phyloP scores from a whole-genome alignment of 2,797 vertebrate genomes.

The Propithecus perrieri region DNA sequence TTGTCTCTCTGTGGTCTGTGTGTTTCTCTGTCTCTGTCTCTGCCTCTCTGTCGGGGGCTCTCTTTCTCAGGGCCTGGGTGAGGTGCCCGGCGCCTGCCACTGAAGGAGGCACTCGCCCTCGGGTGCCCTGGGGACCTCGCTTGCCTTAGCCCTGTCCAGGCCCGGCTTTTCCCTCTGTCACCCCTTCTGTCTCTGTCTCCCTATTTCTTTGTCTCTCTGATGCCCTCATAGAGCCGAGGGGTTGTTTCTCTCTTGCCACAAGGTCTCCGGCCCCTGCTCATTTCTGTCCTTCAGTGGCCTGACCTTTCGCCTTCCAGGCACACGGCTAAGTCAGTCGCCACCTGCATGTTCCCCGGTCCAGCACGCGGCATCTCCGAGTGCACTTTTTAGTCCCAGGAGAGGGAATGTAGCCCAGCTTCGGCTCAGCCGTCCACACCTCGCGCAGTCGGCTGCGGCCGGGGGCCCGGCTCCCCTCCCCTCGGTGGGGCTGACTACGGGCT shows the following conservation, averaged over 20 bases:
- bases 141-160: not conserved
- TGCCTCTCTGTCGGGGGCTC: not conserved
- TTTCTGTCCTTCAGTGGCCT: not conserved
- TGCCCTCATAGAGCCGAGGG: not conserved
- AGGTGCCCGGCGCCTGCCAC: not conserved
- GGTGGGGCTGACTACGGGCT: not conserved
- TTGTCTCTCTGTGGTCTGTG: not conserved
- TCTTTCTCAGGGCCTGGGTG: not conserved
- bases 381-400: not conserved
- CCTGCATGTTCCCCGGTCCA: fast-evolving
- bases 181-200: not conserved
- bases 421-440: not conserved
- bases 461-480: not conserved
- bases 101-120: not conserved
- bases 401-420: not conserved
- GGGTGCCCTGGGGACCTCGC: not conserved
- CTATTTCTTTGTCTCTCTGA: not conserved
- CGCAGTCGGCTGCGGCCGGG: not conserved
- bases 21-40: not conserved
- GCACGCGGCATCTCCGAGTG: not conserved
- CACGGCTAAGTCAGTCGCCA: not conserved
- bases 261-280: not conserved
- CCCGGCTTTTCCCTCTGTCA: not conserved
- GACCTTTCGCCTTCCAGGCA: not conserved
- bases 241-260: not conserved